Conservation (phyloP, 2,113 vertebrate genomes). For the Physeter macrocephalus region DNA sequence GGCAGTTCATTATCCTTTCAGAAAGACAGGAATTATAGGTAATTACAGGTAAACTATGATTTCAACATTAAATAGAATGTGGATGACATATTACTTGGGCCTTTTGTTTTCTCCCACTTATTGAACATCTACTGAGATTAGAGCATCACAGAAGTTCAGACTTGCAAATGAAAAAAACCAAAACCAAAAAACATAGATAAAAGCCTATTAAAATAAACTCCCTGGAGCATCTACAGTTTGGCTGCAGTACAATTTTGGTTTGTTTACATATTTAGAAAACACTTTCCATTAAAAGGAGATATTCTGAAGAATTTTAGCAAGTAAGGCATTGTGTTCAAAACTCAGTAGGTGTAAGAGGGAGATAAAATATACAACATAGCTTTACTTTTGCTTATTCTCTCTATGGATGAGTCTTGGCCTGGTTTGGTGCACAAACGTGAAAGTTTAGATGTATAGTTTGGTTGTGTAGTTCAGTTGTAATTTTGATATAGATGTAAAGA, state of each 20-base stretch:
- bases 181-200: neutral
- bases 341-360: neutral
- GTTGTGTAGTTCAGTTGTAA: neutral
- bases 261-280: slow-evolving; percentile 3
- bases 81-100: neutral
- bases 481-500: neutral
- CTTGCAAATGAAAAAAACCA: neutral
- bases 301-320: neutral
- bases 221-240: neutral
- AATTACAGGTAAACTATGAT: slow-evolving; percentile 46
- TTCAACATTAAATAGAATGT: neutral
- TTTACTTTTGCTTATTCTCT: neutral
- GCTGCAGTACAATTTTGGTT: neutral
- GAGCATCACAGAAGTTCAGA: slow-evolving; percentile 4
- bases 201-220: neutral
- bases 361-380: neutral
- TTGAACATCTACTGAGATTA: neutral
- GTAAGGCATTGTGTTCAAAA: neutral
- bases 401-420: neutral
- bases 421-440: neutral
- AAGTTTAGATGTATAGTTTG: neutral
- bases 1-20: neutral
- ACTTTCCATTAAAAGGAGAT: neutral
- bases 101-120: slow-evolving; percentile 34
- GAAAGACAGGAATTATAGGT: slow-evolving; percentile 40